Evolutionary conservation across 1,140 invertebrate genomes (phyloP), one percentile per base, ranked within the genome.

Genomic region (Nasonia giraulti): DNA sequence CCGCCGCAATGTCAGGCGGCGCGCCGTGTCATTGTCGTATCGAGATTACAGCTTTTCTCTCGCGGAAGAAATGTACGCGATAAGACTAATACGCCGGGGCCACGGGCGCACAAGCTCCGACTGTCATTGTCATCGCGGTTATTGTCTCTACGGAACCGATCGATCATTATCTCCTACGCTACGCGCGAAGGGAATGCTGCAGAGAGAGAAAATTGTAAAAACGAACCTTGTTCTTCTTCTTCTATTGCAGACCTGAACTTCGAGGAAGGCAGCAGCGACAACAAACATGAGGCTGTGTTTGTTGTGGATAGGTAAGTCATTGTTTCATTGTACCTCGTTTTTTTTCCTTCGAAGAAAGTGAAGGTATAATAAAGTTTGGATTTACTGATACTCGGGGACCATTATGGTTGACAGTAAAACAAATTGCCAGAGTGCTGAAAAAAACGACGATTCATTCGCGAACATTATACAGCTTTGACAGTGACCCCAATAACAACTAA

Each of bases 281-380:
- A 89, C 89, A 90, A 90, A 89, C 86, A 92, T 92, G 91, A 90
- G 86, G 88, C 87, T 89, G 88, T 89, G 89, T 89, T 90, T 91
- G 88, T 89, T 92, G 87, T 90, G 89, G 89, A 91, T 91, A 88
- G 91, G 91, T 92, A 88, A 91, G 90, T 89, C 3, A 47, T 33
- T 79, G 80, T 80, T 82, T 84, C n/a, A 69, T n/a, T 14, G 68
- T 17, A 84, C 27, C 10, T 50, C 50, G 27, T 66, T 76, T 23
- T 20, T 44, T 37, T 20, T n/a, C 31, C 33, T 14, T 10, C 8
- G 8, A 44, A 44, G 40, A 44, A 44, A 37, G 33, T 37, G 33
- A 6, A 6, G 5, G 33, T 37, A 37, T 37, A 37, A 37, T 37
- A 37, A 37, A 6, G 5, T 37, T 37, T 0, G 4, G 8, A 8